A percentile compares a stretch with the other conserved stretches of the same genome.
These are phyloP conservation scores for Drosophila simulans DNA, from an alignment of 1,140 invertebrate species.

Conservation along the genomic window DNA sequence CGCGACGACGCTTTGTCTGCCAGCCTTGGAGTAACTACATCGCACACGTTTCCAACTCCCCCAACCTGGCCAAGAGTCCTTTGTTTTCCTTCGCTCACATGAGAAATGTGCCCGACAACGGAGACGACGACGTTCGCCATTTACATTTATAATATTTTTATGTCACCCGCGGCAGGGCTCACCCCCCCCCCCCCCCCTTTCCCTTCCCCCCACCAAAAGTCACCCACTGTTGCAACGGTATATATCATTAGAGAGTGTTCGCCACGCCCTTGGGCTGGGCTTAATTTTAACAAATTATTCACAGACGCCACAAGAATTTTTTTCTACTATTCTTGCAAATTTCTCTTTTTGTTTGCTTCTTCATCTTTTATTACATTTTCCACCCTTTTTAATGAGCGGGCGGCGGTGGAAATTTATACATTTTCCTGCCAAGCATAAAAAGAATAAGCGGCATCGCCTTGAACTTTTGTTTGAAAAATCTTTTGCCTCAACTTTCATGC, in stretches of 20 bases:
- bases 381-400: slow-evolving; percentile 68
- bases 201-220: background rate
- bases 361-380: slow-evolving; percentile 37
- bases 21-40: slow-evolving; percentile 45
- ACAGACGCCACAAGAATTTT: slow-evolving; percentile 61
- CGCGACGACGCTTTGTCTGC: slow-evolving; percentile 51
- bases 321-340: slow-evolving; percentile 35
- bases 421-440: slow-evolving; percentile 24
- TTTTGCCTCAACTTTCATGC: slow-evolving; percentile 30
- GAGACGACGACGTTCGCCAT: slow-evolving; percentile 38
- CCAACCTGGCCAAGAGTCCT: slow-evolving; percentile 25
- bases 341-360: slow-evolving; percentile 36
- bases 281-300: slow-evolving; percentile 77
- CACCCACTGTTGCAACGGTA: slow-evolving; percentile 19
- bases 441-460: slow-evolving; percentile 28
- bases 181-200: too few relatives aligned
- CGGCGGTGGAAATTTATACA: slow-evolving; percentile 18
- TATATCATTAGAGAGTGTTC: slow-evolving; percentile 58
- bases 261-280: slow-evolving; percentile 50
- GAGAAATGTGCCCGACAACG: slow-evolving; percentile 56
- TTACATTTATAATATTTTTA: slow-evolving; percentile 64
- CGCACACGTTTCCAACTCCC: slow-evolving; percentile 15
- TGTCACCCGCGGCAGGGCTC: slow-evolving; percentile 25
- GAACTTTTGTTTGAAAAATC: slow-evolving; percentile 49
- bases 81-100: slow-evolving; percentile 53